Evolutionary conservation across 2,113 vertebrate species (phyloP).

Genomic region (Hippocampus mohnikei): DNA sequence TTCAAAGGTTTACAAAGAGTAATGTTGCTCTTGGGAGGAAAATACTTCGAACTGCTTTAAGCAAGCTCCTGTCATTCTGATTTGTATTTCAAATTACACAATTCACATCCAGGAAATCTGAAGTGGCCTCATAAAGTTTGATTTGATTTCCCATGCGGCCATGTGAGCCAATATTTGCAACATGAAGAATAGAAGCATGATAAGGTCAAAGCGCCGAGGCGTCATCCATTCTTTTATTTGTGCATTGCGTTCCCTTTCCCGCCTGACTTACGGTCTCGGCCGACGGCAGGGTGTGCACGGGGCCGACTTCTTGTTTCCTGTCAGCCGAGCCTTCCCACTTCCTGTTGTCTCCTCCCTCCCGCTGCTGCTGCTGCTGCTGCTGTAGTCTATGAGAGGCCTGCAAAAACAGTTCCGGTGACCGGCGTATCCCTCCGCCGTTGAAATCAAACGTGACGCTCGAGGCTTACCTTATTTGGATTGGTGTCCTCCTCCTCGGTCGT

Average conservation of each 20-base stretch:
- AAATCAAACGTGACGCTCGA: neutral
- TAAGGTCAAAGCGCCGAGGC: neutral
- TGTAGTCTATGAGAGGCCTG: constrained; percentile 68
- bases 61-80: neutral
- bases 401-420: neutral
- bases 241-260: neutral
- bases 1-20: neutral
- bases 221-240: neutral
- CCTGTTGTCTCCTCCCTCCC: constrained; percentile 72
- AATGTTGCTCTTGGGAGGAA: neutral
- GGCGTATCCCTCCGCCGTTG: neutral
- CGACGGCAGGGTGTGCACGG: constrained; percentile 70
- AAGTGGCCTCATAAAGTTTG: neutral
- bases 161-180: neutral
- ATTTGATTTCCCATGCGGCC: neutral
- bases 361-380: constrained; percentile 12
- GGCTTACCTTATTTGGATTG: neutral
- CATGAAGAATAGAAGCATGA: neutral
- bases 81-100: neutral
- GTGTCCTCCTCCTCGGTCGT: constrained; percentile 77
- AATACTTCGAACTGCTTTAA: neutral
- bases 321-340: constrained; percentile 78
- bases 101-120: neutral
- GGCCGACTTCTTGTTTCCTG: constrained; percentile 66
- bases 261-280: constrained; percentile 74